Percentiles rank a stretch among this genome's conserved stretches.
These are phyloP conservation scores for Brachyhypopomus gauderio DNA, from an alignment of 2,113 vertebrate species.

Conservation along the genomic window DNA sequence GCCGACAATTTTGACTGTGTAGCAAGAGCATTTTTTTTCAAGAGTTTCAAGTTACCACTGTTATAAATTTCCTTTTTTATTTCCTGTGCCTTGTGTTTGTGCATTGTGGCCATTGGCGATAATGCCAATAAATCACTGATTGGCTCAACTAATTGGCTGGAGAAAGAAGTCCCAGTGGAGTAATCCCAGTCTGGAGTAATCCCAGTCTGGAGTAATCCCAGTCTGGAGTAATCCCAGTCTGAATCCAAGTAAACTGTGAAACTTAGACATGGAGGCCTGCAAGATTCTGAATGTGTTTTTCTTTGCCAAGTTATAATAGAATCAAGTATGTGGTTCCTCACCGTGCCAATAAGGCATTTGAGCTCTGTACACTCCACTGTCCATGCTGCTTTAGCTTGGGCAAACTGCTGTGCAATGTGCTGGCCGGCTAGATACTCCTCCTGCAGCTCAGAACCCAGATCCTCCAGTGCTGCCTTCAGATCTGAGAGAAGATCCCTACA, in stretches of 20 bases:
- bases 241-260: background rate
- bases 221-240: background rate
- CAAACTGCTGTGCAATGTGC: slow-evolving; percentile 81
- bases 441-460: slow-evolving; percentile 81
- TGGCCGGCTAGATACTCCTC: slow-evolving; percentile 75
- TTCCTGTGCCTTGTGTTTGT: background rate
- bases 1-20: background rate
- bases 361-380: slow-evolving; percentile 82
- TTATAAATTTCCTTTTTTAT: background rate
- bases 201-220: background rate
- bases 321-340: slow-evolving; percentile 57
- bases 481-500: slow-evolving; percentile 75
- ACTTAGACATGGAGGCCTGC: background rate
- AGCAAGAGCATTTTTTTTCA: background rate
- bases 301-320: background rate
- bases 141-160: too few relatives aligned
- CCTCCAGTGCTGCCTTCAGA: slow-evolving; percentile 83
- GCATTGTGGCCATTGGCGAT: too few relatives aligned
- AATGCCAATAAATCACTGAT: background rate
- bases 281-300: background rate
- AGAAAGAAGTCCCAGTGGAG: background rate
- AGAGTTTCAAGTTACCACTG: background rate
- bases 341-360: slow-evolving; percentile 76
- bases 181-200: background rate
- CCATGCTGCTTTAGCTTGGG: slow-evolving; percentile 81